A percentile compares a stretch with the other conserved stretches of the same genome.
These are phyloP conservation scores for Charanyca ferruginea DNA, from an alignment of 2,888 invertebrate species.

Conservation along the genomic window DNA sequence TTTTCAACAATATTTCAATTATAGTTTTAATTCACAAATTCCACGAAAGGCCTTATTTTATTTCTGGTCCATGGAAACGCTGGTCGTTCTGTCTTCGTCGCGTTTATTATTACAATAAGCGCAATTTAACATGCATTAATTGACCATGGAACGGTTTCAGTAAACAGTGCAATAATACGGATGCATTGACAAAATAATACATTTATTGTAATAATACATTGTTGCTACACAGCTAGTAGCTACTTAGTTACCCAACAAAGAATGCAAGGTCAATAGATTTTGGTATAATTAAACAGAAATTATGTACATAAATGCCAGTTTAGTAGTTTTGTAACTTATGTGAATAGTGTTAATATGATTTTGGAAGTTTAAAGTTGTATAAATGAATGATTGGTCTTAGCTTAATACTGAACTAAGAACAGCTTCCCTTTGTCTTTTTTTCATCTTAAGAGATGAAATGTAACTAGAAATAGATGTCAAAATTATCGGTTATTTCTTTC, in stretches of 20 bases:
- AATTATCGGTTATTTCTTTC: too few species aligned
- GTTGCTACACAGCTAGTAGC: background rate
- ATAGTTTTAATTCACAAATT: background rate
- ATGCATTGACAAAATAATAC: slow-evolving; percentile 15
- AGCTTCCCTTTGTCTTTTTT: too few species aligned
- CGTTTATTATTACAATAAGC: slow-evolving; percentile 26
- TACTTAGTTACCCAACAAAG: slow-evolving; percentile 14
- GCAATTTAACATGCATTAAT: slow-evolving; percentile 46
- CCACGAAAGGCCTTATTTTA: background rate
- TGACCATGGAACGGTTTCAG: slow-evolving; percentile 26
- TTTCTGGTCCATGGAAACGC: slow-evolving; percentile 13
- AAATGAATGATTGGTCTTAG: background rate
- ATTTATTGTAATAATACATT: slow-evolving; percentile 4
- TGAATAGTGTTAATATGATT: slow-evolving; percentile 1
- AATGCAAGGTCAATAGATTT: slow-evolving; percentile 19
- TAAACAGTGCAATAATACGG: slow-evolving; percentile 14
- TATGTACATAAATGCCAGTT: slow-evolving; percentile 13
- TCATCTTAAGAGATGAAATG: too few species aligned
- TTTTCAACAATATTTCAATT: too few species aligned
- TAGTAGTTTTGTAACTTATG: slow-evolving; percentile 8
- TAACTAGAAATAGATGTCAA: too few species aligned
- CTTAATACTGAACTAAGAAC: background rate
- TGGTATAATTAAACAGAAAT: slow-evolving; percentile 20
- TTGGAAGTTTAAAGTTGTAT: background rate
- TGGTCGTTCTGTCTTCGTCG: slow-evolving; percentile 7